These are phyloP conservation scores for Machimus atricapillus DNA, from an alignment of 2,888 invertebrate species.

Conservation along the genomic window DNA sequence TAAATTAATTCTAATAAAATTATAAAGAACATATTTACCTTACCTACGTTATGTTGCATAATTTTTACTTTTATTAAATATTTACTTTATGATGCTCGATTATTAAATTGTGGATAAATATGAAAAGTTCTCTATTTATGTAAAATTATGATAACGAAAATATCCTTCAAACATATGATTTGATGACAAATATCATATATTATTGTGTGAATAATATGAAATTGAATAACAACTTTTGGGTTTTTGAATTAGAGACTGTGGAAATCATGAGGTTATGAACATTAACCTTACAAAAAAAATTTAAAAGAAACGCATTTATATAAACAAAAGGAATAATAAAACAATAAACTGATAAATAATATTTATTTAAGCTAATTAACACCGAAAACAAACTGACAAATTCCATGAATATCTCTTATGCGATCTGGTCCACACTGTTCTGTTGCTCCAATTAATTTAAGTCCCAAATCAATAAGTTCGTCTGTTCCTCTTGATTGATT, in stretches of 20 bases:
- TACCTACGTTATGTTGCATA: too few species aligned
- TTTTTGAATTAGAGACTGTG: background rate
- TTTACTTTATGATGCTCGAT: too few species aligned
- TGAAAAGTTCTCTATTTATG: too few species aligned
- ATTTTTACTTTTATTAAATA: too few species aligned
- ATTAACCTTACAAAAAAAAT: background rate
- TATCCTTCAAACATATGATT: too few species aligned
- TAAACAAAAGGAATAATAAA: background rate
- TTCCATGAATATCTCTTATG: constrained; percentile 72
- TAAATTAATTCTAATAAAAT: too few species aligned
- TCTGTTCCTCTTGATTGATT: constrained; percentile 12
- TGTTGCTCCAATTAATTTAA: constrained; percentile 70
- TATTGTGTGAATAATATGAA: background rate
- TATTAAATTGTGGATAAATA: too few species aligned
- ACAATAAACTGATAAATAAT: background rate
- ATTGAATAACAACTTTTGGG: background rate
- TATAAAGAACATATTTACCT: too few species aligned
- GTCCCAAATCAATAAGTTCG: constrained; percentile 47
- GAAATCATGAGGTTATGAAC: background rate
- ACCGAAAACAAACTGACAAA: constrained; percentile 63
- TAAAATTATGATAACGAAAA: too few species aligned
- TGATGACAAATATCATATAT: too few species aligned
- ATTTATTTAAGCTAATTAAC: background rate
- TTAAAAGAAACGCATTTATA: too few species aligned
- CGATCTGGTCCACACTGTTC: constrained; percentile 80